Evolutionary conservation across 2,888 invertebrate genomes (phyloP), one percentile per base, ranked within the genome.

Genomic region (Ormia ochracea): DNA sequence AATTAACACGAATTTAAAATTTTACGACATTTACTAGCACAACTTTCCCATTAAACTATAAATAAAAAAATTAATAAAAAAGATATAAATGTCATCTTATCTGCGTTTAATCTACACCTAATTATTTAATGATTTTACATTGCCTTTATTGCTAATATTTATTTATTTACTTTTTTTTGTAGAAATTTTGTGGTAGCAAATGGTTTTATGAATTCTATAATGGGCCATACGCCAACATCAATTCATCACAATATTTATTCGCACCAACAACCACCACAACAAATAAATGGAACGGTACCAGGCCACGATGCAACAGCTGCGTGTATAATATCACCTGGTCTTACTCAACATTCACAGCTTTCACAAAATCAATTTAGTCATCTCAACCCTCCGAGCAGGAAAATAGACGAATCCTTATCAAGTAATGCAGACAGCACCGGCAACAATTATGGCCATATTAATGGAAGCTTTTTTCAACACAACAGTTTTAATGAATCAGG

Each of bases 181-280:
- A 92, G 92, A 84, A 92, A 92, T 85, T 89, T 93, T 84, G 93
- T 93, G 70, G 93, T 92, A 78, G 92, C 92, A 61, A 92, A 92
- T 58, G 92, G 92, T 68, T 90, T 92, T 85, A 92, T 93, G 86
- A 90, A 88, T 85, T 89, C 89, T 83, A 88, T 90, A 84, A 89
- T 88, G 87, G 85, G 88, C 84, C 89, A 89, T 26, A 87, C 90
- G 72, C 90, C 91, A 76, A 90, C 90, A 56, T 90, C 91, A 77
- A 66, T 83, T 54, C 84, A 83, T 23, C 83, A 81, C 58, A 82
- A 79, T 68, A 81, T 81, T 38, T 84, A 84, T 79, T 76, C 81
- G 9, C 82, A 81, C 23, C 82, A 68, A 28, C 78, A 76, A 3
- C 82, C 76, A 43, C 50, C 45, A 33, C 74, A 48, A 36, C 81